Evolutionary conservation across 2,113 vertebrate species (phyloP), one percentile per base, ranked within the genome.

Genomic region (Oryzias melastigma): DNA sequence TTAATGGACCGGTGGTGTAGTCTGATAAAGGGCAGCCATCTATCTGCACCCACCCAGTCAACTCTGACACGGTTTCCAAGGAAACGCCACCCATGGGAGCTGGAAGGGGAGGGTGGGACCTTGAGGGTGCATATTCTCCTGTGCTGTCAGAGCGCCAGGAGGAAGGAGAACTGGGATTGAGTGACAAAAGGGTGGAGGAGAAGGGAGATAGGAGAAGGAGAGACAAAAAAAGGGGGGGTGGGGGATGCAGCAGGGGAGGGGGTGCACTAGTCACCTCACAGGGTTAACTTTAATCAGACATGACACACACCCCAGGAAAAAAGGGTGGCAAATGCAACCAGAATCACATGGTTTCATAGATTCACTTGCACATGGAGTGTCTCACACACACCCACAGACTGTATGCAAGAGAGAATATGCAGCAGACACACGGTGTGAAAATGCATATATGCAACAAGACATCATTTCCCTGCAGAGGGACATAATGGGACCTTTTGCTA

Each of bases 41-140:
- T 87, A 91, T 93, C 90, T 90, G 89, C 87, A 86, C 79, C 82
- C 87, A 77, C 89, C 81, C 82, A 88, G 89, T 93, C 91, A 92
- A 92, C 91, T 91, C 90, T 91, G 90, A 92, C 91, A 91, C 86
- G 82, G 90, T 93, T 91, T 85, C 91, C 92, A 91, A 79, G 90
- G 92, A 91, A 91, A 93, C 91, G 53, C 77, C 87, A 91, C 88
- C 86, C 86, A 73, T 71, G 76, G 89, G 89, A 91, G 79, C 61
- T 70, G 52, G 85, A 70, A 62, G 81, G 74, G 87, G 84, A 85
- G 81, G 88, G 87, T 81, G 78, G 77, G 87, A 88, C 88, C 89
- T 91, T 87, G 89, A 88, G 91, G 90, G 87, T 85, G 81, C 75
- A 71, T 81, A 82, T 90, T 91, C 87, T 88, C 81, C 82, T 79